Percentiles rank a stretch among this genome's conserved stretches.
These are phyloP conservation scores for Cephalopachus bancanus DNA, from an alignment of 2,797 vertebrate genomes.

Conservation along the genomic window DNA sequence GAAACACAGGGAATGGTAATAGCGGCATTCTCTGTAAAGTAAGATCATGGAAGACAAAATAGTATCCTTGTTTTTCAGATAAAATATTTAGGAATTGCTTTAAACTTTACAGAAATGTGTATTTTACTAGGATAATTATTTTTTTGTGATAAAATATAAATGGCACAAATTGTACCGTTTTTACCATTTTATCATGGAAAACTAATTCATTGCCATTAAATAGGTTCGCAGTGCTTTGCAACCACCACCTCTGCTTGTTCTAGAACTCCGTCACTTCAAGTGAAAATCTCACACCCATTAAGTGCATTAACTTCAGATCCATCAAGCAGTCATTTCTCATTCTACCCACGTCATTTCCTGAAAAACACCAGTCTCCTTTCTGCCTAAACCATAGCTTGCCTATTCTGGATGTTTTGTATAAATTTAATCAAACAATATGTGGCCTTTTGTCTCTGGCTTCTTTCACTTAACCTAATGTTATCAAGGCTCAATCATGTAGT, in stretches of 20 bases:
- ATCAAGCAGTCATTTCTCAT: neutral
- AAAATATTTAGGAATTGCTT: neutral
- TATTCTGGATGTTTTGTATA: neutral
- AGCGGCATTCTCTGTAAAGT: neutral
- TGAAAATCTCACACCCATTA: too few species aligned
- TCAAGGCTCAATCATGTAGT: neutral
- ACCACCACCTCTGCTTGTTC: rapidly evolving
- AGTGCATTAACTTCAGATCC: too few species aligned
- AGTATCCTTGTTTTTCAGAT: neutral
- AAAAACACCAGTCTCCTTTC: neutral
- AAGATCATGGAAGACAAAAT: neutral
- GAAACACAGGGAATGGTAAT: rapidly evolving
- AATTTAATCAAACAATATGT: neutral
- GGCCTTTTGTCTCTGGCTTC: neutral
- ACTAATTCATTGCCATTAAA: neutral
- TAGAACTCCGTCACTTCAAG: too few species aligned
- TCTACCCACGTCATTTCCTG: too few species aligned
- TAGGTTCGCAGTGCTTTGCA: rapidly evolving
- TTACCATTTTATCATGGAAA: neutral
- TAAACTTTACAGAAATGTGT: neutral
- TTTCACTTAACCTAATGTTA: neutral
- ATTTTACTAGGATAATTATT: neutral
- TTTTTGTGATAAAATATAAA: neutral
- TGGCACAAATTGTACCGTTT: neutral
- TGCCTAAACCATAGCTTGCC: neutral